Evolutionary conservation across 2,888 invertebrate genomes (phyloP), one percentile per base, ranked within the genome.

Genomic region (Patella caerulea): DNA sequence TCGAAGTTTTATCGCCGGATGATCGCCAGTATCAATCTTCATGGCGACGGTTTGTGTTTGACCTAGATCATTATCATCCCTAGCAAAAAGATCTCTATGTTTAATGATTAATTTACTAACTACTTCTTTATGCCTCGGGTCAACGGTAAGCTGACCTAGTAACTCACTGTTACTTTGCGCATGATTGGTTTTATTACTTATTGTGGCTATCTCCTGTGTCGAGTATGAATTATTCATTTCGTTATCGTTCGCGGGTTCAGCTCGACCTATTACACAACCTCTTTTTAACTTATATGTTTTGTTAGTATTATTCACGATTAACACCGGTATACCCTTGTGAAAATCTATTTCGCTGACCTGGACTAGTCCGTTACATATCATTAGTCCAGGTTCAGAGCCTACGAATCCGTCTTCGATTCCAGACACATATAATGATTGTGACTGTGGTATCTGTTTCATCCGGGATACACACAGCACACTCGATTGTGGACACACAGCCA

Each of bases 81-180:
- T 65, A 2, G 82, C 79, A 77, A 82, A 82, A 1, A 81, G 0
- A 74, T 81, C 77, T 7, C 19, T 7, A 65, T 74, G 11, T 15
- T 29, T 15, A 15, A 59, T 11, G 1, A 74, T 19, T 17, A 74
- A 9, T 3, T 53, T 2, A 15, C 24, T 29, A 29, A 29, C 29
- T 11, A 15, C 9, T 34, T 12, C 24, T 17, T 45, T 74, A 34
- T 65, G 29, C 74, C 29, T 45, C 15, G 2, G 17, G n/a, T 2
- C 17, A 2, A 34, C 34, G 19, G 29, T 52, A 34, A 74, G 11
- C 15, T 65, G 59, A 59, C 11, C 14, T 9, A 59, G 11, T 59
- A 12, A 29, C 15, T 59, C 12, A 45, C 45, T 45, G 45, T 45
- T 45, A 45, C 45, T 45, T 4, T 45, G 5, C 45, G 45, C 9